Base-by-base conservation (phyloP, 2,113 vertebrate species). In the Macquaria australasica region DNA sequence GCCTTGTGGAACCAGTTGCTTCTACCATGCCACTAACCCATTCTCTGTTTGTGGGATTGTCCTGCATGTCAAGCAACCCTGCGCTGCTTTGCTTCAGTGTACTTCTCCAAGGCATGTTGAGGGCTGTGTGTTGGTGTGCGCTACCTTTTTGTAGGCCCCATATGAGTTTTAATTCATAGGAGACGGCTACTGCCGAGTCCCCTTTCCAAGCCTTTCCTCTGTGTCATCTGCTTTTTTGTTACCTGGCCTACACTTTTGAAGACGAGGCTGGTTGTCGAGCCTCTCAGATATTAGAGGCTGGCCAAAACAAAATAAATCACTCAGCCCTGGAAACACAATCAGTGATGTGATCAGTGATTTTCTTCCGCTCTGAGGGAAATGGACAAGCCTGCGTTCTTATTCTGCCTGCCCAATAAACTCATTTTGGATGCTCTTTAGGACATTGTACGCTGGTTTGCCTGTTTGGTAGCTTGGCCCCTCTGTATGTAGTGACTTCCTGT, bases 401-500 rank as follows among this genome's bases (percentile, higher is more conserved):
- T 75, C 34, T 68, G 5, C 34, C 25, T 51, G 25, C 25, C 60
- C 5, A 10, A 3, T 50, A 18, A 84, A 72, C 18, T 31, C 0
- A 31, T 23, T 73, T 68, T 63, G 31, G 48, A 68, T 34, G 6
- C 53, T 64, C 12, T 18, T 51, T 16, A 41, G 50, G 41, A 7
- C 37, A 51, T 56, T 43, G 3, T 31, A 11, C 5, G 41, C 50
- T 58, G n/a, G 31, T 64, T 12, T 3, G 8, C 25, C 25, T 63
- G 25, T 28, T 58, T 73, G 58, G 51, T 74, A 53, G 67, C n/a
- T 45, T 53, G 25, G 28, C 31, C 25, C 74, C 1, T 9, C 34
- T 50, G 21, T 53, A 67, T 60, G 31, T 60, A n/a, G 25, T 28
- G 56, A 59, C 73, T 83, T 81, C 8, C n/a, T 73, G 8, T 48